phyloP scores from a whole-genome alignment of 2,888 invertebrate species.

The Habroteleia sp. region DNA sequence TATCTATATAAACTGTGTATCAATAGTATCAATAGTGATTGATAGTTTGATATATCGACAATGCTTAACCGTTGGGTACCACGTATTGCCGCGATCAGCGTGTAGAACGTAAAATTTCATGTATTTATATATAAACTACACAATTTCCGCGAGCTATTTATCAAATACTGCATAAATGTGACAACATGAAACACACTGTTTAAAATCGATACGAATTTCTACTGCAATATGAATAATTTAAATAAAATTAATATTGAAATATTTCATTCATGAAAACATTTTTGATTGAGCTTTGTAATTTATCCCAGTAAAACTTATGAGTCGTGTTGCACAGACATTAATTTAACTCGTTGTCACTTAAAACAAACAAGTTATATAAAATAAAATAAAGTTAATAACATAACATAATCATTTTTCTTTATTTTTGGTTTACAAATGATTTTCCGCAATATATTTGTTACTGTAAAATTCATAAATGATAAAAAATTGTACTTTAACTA shows the following conservation, averaged over 20 bases:
- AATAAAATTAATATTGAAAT: background rate
- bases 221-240: background rate
- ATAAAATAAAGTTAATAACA: too few species aligned
- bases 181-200: background rate
- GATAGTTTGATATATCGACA: slow-evolving; percentile 27
- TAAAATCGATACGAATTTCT: slow-evolving; percentile 13
- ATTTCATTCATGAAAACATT: too few species aligned
- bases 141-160: slow-evolving; percentile 7
- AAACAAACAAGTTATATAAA: too few species aligned
- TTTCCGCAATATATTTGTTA: too few species aligned
- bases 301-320: too few species aligned
- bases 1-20: background rate
- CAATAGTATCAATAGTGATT: slow-evolving; percentile 17
- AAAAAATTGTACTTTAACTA: too few species aligned
- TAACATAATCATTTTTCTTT: too few species aligned
- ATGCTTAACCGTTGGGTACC: slow-evolving; percentile 6
- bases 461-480: too few species aligned
- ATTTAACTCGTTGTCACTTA: too few species aligned
- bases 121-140: slow-evolving; percentile 5
- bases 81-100: slow-evolving; percentile 3
- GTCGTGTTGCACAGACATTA: too few species aligned
- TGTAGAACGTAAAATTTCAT: slow-evolving; percentile 16
- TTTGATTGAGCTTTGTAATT: too few species aligned
- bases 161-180: slow-evolving; percentile 1
- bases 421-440: too few species aligned